A percentile compares a stretch with the other conserved stretches of the same genome.
Conservation (phyloP, 2,888 invertebrate genomes). For the Apotomis turbidana region DNA sequence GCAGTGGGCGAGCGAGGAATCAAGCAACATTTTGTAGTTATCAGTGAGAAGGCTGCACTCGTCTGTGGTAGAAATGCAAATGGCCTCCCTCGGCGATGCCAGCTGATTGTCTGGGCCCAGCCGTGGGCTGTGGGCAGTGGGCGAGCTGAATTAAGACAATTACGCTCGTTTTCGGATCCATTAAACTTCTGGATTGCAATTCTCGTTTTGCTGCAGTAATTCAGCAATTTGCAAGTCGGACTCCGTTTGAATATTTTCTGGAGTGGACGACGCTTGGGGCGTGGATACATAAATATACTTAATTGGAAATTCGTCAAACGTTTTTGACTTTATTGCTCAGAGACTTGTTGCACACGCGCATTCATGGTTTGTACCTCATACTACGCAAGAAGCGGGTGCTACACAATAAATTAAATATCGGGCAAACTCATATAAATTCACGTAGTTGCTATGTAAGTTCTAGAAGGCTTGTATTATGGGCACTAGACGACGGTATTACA, state of each 20-base stretch:
- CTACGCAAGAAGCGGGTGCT: too few relatives aligned
- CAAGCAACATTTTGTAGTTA: not conserved
- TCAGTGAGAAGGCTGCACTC: conserved; percentile 1
- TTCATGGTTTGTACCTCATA: too few relatives aligned
- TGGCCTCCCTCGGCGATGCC: conserved; percentile 28
- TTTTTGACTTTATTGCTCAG: too few relatives aligned
- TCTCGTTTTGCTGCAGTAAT: conserved; percentile 31
- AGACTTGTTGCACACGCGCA: too few relatives aligned
- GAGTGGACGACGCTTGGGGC: not conserved
- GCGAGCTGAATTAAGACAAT: conserved; percentile 40
- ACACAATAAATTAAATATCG: too few relatives aligned
- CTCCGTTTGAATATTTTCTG: not conserved
- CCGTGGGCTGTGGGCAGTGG: conserved; percentile 26
- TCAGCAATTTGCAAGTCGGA: conserved; percentile 19
- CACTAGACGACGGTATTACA: too few relatives aligned
- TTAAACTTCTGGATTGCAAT: conserved; percentile 40
- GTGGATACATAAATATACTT: conserved; percentile 2
- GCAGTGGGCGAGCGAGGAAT: conserved; percentile 27
- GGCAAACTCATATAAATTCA: too few relatives aligned
- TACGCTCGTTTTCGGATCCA: conserved; percentile 39
- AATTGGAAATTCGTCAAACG: too few relatives aligned
- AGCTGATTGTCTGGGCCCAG: conserved; percentile 24
- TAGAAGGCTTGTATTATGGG: too few relatives aligned
- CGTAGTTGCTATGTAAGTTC: too few relatives aligned
- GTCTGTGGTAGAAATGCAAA: conserved; percentile 28